Base-by-base conservation (phyloP, 1,140 invertebrate genomes). In the Ceratina calcarata region DNA sequence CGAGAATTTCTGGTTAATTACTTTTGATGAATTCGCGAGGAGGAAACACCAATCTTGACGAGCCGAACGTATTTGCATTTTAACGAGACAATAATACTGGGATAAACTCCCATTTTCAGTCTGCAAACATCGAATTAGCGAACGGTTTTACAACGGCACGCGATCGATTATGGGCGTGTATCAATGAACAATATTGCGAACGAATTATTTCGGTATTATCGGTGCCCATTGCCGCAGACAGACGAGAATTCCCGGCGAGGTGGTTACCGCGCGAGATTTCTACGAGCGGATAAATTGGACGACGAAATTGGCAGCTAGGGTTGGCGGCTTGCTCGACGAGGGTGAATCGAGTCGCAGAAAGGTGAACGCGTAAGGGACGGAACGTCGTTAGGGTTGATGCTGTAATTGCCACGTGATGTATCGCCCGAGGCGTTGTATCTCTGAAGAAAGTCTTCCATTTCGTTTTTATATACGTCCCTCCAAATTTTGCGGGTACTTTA, bases 241-340 rank as follows among this genome's bases (percentile, higher is more conserved):
- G 58, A 45, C 62, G 18, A 49, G 69, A 73, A 81, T 81, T 69
- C 61, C 60, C 53, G 51, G 37, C 58, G 74, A 81, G 64, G 70
- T 81, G 60, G 80, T 60, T 58, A 60, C 80, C 27, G 74, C 65
- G 18, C 51, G 80, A 81, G 83, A 86, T 82, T 87, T 87, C 85
- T 58, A 71, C 85, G 81, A 84, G 76, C 83, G 80, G 80, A 87
- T 88, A 87, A 89, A 88, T 87, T 89, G 82, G 64, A 88, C 76
- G 82, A 81, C 81, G 78, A 84, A 88, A 88, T 88, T 87, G 83
- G 82, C 69, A 88, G 80, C 67, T 69, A 65, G 73, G 78, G 58
- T 55, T 32, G 27, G 77, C 62, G 51, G 51, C 58, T 53, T 72
- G 55, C 68, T 68, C 37, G 65, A 60, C 70, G 45, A 72, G 45